Evolutionary conservation across 2,113 vertebrate species (phyloP).

Genomic region (Charadrius vociferus): DNA sequence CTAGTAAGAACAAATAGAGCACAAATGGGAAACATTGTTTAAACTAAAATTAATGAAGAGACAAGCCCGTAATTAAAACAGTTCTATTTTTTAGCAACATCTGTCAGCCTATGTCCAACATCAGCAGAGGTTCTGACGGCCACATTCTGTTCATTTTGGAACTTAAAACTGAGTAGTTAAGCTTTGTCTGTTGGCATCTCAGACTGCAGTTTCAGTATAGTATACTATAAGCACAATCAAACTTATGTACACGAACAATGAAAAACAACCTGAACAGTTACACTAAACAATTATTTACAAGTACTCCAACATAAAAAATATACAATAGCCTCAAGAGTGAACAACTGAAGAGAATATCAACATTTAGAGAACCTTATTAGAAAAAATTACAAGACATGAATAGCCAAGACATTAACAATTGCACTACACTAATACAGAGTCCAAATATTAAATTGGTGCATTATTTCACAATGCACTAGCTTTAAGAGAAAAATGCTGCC

Average conservation of each 20-base stretch:
- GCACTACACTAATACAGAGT: constrained; percentile 78
- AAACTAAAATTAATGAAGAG: constrained; percentile 61
- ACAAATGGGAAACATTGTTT: constrained; percentile 67
- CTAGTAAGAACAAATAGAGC: constrained; percentile 72
- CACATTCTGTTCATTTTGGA: constrained; percentile 57
- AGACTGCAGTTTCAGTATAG: constrained; percentile 56
- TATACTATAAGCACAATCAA: constrained; percentile 66
- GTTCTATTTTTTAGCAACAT: constrained; percentile 29
- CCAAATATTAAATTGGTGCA: constrained; percentile 72
- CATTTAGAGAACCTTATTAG: constrained; percentile 61
- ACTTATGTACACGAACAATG: constrained; percentile 71
- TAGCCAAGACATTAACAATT: constrained; percentile 67
- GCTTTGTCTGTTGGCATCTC: constrained; percentile 62
- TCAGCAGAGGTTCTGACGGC: constrained; percentile 20
- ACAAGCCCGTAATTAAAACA: constrained; percentile 42
- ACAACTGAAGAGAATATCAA: constrained; percentile 50
- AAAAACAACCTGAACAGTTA: constrained; percentile 69
- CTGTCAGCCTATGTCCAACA: constrained; percentile 51
- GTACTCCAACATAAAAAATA: constrained; percentile 44
- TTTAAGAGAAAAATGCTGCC: constrained; percentile 75
- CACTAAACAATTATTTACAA: constrained; percentile 75
- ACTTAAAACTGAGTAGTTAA: constrained; percentile 41
- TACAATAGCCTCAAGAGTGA: constrained; percentile 54
- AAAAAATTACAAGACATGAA: constrained; percentile 74
- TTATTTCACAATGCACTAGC: constrained; percentile 79